Percentiles rank a stretch among this genome's conserved stretches.
Conservation (phyloP, 2,113 vertebrate genomes). For the Catharus bicknelli region DNA sequence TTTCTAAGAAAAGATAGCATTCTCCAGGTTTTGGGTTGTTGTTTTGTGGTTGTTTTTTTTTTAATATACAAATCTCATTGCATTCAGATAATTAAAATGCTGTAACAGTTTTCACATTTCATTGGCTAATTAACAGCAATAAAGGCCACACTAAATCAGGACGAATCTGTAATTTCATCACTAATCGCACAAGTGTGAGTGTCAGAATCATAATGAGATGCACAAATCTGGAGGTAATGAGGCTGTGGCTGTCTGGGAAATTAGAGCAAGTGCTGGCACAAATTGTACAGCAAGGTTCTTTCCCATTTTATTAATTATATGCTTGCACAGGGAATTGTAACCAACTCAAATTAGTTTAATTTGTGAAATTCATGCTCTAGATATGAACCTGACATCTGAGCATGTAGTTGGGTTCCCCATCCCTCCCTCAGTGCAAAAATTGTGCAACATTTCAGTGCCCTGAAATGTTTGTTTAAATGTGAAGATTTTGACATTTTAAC, state of each 20-base stretch:
- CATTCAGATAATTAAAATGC: slow-evolving; percentile 71
- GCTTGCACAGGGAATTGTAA: slow-evolving; percentile 38
- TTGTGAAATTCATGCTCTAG: slow-evolving; percentile 9
- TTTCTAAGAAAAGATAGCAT: not conserved
- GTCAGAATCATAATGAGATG: slow-evolving; percentile 68
- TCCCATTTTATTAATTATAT: slow-evolving; percentile 66
- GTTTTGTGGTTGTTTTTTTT: not conserved
- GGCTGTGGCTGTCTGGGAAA: slow-evolving; percentile 52
- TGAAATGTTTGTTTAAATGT: not conserved
- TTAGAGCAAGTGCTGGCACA: slow-evolving; percentile 47
- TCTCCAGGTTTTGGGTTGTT: not conserved
- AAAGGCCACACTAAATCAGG: slow-evolving; percentile 68
- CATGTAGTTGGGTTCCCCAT: not conserved
- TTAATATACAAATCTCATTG: slow-evolving; percentile 35
- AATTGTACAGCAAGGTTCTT: slow-evolving; percentile 59
- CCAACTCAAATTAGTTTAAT: slow-evolving; percentile 35
- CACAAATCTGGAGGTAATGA: slow-evolving; percentile 73
- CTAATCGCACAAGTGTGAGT: slow-evolving; percentile 62
- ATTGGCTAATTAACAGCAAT: slow-evolving; percentile 75
- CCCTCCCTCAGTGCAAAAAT: not conserved
- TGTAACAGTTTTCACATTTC: slow-evolving; percentile 63
- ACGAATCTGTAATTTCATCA: slow-evolving; percentile 65
- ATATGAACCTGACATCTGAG: not conserved
- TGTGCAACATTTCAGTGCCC: not conserved
- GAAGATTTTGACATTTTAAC: not conserved